These are phyloP conservation scores for Brachirus orientalis DNA, from an alignment of 2,113 vertebrate species.

Conservation along the genomic window DNA sequence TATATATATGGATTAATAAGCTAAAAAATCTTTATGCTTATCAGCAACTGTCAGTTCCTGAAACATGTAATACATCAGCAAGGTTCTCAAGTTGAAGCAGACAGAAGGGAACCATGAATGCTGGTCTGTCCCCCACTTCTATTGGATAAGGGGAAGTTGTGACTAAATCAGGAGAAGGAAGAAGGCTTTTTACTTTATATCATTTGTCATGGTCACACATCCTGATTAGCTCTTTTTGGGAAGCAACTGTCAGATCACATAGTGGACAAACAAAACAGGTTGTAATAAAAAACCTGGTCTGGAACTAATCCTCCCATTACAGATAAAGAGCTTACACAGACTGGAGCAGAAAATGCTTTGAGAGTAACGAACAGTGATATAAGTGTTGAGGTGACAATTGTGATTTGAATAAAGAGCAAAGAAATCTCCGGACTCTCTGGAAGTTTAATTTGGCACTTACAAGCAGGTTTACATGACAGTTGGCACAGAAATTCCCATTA, in stretches of 20 bases:
- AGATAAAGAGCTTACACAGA: not conserved
- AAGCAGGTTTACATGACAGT: too few species aligned
- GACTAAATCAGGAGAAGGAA: constrained; percentile 83
- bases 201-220: constrained; percentile 81
- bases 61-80: constrained; percentile 4
- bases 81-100: constrained; percentile 30
- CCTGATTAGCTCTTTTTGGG: constrained; percentile 83
- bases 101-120: constrained; percentile 77
- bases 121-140: constrained; percentile 65
- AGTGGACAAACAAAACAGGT: constrained; percentile 62
- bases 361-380: not conserved
- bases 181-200: constrained; percentile 79
- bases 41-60: constrained; percentile 12
- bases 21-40: too few species aligned
- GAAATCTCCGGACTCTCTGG: not conserved
- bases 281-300: constrained; percentile 36
- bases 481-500: too few species aligned
- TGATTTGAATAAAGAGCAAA: too few species aligned
- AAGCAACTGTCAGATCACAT: constrained; percentile 70
- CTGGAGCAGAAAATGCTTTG: not conserved
- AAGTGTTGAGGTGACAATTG: not conserved
- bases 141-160: constrained; percentile 85
- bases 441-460: too few species aligned
- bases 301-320: constrained; percentile 15
- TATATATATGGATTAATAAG: too few species aligned